Base-by-base conservation (phyloP, 2,888 invertebrate species). In the Oscheius sp. region DNA sequence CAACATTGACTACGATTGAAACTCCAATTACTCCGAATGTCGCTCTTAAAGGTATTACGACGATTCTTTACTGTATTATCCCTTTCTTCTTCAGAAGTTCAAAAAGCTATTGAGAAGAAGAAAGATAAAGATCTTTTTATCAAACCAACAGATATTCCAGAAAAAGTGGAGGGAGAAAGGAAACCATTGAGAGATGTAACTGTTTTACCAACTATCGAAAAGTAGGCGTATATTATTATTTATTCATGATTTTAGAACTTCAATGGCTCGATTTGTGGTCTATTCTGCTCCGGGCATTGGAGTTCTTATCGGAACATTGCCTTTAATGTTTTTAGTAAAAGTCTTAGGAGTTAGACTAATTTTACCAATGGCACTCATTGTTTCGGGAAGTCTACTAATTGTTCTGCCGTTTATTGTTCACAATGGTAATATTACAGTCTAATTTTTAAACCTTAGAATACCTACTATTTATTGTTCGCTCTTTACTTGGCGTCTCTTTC, bases 401-500 rank as follows among this genome's bases (percentile, higher is more conserved):
- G 20, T 56, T 14, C 33, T 56, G 2, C 54, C 54, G 1, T 65
- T 44, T 30, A 30, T 56, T 1, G 30, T 65, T 3, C 22, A 36
- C n/a, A 24, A 51, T 38, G 45, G 65, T 65, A 6, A 30, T 26
- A 14, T 12, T 22, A 12, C 9, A 2, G 1, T 63, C 22, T 2
- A 26, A 8, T 8, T 6, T 12, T 30, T 30, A 2, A 12, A 32
- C 22, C n/a, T 3, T 20, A 67, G 67, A 50, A 28, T 67, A 32
- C 17, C 22, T 17, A 0, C 54, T 81, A 6, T 38, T 71, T 9
- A 2, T 68, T 4, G 1, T 75, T 8, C 80, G 83, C 28, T 67
- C 80, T 22, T 38, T 80, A 2, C 77, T 78, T 50, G 83, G 83
- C 54, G 30, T 72, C 20, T 30, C 73, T 22, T 83, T 81, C 51